Base-by-base conservation (phyloP, 2,797 vertebrate genomes). In the Pangasius larnaudii region DNA sequence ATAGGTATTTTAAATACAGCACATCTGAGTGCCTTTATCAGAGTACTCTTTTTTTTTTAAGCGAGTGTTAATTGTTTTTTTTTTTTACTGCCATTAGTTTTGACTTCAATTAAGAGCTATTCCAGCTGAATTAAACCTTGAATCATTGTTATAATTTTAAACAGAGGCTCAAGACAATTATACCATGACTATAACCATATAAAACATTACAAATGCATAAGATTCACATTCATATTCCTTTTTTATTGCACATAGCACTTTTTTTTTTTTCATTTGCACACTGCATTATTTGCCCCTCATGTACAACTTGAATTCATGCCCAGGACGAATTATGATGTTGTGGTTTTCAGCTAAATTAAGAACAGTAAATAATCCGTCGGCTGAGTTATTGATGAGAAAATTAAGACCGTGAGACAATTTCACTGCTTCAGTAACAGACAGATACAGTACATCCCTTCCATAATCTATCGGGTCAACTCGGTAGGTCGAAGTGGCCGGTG, bases 381-480 rank as follows among this genome's bases (percentile, higher is more conserved):
- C 51, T 9, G 51, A 27, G 22, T 42, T 4, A 24, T 2, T 74
- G 83, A 87, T 77, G 88, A n/a, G 5, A 84, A 56, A 79, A 85
- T 91, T 88, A 90, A 88, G 86, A 84, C 42, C n/a, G 46, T 46
- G 74, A 86, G 82, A 92, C 89, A 63, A 88, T 83, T 56, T 87
- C 18, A 86, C 87, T 86, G 56, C 42, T 85, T 80, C 59, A 46
- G 78, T 87, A 86, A 79, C 46, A 82, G 46, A 30, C 59, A 84
- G 82, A 72, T 89, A 89, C 87, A 90, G 86, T 88, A 87, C 36
- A 51, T 79, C 86, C 46, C 85, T 36, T 7, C n/a, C 1, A 79
- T 56, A 82, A 63, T 58, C 79, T 36, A 85, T 74, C 86, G 86
- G 89, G 86, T 87, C 84, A 91, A 79, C 79, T 58, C 19, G 77